Percentiles rank a stretch among this genome's conserved stretches.
phyloP scores from a whole-genome alignment of 2,113 vertebrate genomes.

The Anas platyrhynchos region DNA sequence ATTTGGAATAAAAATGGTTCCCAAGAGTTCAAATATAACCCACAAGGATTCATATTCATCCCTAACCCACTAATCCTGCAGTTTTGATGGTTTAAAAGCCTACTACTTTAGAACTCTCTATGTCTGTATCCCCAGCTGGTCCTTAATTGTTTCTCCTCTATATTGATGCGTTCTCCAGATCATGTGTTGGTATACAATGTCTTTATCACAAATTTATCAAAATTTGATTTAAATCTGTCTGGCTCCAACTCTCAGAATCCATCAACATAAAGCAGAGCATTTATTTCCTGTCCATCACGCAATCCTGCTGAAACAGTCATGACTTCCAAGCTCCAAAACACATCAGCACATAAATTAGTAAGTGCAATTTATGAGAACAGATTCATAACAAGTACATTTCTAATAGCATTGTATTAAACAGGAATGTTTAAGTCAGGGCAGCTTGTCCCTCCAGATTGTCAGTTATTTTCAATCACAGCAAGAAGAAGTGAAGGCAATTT shows the following conservation, averaged over 20 bases:
- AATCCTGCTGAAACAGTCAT: constrained; percentile 21
- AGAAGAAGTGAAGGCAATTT: constrained; percentile 7
- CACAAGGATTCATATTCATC: constrained; percentile 27
- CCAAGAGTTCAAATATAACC: background rate
- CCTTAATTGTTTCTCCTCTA: constrained; percentile 51
- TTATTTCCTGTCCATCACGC: constrained; percentile 35
- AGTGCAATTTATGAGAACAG: constrained; percentile 44
- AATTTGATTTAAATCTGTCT: constrained; percentile 62
- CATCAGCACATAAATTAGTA: constrained; percentile 51
- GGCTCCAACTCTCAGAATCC: constrained; percentile 40
- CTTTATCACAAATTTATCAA: constrained; percentile 48
- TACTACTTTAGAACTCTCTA: constrained; percentile 36
- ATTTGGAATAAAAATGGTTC: constrained; percentile 44
- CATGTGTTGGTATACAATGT: constrained; percentile 36
- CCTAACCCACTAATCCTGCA: constrained; percentile 42
- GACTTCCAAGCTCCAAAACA: constrained; percentile 37
- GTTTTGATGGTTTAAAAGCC: constrained; percentile 50
- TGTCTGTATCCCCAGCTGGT: constrained; percentile 30
- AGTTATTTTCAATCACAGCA: background rate
- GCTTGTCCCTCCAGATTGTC: constrained; percentile 11
- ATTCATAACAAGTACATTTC: constrained; percentile 39
- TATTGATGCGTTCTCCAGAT: constrained; percentile 3
- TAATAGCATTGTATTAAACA: constrained; percentile 21
- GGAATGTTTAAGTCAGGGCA: constrained; percentile 21
- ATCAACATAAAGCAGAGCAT: constrained; percentile 51